Evolutionary conservation across 1,140 invertebrate genomes (phyloP).

Genomic region (Panagrolaimus sp.): DNA sequence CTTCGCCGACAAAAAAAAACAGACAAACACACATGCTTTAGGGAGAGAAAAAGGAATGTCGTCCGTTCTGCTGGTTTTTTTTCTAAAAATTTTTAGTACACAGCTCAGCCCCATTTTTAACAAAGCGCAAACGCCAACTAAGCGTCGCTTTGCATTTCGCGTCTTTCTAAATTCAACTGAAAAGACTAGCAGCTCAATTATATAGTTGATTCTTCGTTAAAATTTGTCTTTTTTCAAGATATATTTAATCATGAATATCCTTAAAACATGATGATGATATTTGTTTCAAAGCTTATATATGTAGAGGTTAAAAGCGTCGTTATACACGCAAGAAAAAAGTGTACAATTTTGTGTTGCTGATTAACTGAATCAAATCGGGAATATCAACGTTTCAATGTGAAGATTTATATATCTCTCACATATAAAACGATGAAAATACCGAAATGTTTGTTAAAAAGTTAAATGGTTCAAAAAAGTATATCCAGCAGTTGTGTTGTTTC

Average conservation of each 20-base stretch:
- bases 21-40: no score
- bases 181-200: slow-evolving; percentile 14
- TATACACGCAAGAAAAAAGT: background rate
- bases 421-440: no score
- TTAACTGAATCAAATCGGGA: no score
- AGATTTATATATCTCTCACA: no score
- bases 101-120: slow-evolving; percentile 8
- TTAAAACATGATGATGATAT: background rate
- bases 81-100: background rate
- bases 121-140: background rate
- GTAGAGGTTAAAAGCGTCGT: slow-evolving; percentile 3
- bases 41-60: background rate
- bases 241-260: slow-evolving; percentile 8
- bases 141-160: slow-evolving; percentile 10
- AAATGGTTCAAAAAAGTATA: no score
- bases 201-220: slow-evolving; percentile 7
- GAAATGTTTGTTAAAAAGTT: no score
- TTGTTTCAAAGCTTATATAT: background rate
- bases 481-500: no score
- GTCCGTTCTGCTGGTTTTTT: background rate
- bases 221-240: slow-evolving; percentile 7
- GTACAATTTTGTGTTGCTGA: background rate
- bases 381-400: no score
- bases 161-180: background rate
- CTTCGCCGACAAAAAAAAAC: no score